Conservation (phyloP, 1,140 invertebrate species). For the Megathymus violae region DNA sequence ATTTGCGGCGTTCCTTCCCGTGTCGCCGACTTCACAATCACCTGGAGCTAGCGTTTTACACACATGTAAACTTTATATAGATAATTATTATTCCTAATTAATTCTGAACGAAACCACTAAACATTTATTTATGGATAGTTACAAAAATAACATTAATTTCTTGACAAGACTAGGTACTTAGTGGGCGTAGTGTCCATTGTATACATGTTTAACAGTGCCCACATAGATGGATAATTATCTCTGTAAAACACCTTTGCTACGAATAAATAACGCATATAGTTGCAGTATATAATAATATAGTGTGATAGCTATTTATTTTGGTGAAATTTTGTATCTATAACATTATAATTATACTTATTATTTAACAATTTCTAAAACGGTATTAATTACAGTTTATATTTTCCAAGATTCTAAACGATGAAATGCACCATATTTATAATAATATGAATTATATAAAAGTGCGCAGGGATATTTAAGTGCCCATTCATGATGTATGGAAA, state of each 20-base stretch:
- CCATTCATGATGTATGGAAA: not conserved
- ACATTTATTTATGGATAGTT: slow-evolving; percentile 37
- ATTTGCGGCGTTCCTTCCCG: no score
- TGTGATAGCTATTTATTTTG: slow-evolving; percentile 4
- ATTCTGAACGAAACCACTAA: slow-evolving; percentile 16
- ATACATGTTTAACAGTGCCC: slow-evolving; percentile 1
- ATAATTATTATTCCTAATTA: not conserved
- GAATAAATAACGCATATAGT: slow-evolving; percentile 5
- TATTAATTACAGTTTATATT: not conserved
- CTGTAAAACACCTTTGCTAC: slow-evolving; percentile 2
- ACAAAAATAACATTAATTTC: slow-evolving; percentile 23
- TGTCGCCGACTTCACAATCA: no score
- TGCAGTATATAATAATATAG: slow-evolving; percentile 3
- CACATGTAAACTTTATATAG: not conserved
- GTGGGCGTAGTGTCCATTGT: slow-evolving; percentile 1
- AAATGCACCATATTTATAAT: slow-evolving; percentile 4
- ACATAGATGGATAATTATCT: not conserved
- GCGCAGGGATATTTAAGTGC: not conserved
- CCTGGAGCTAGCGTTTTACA: not conserved
- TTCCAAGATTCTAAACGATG: not conserved
- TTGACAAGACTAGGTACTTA: slow-evolving; percentile 21
- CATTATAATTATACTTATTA: not conserved
- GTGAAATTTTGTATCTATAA: slow-evolving; percentile 1
- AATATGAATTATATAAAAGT: not conserved
- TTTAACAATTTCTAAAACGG: slow-evolving; percentile 1